phyloP scores from a whole-genome alignment of 35 echinoderm and acorn worm genomes.

The Amphiura filiformis region DNA sequence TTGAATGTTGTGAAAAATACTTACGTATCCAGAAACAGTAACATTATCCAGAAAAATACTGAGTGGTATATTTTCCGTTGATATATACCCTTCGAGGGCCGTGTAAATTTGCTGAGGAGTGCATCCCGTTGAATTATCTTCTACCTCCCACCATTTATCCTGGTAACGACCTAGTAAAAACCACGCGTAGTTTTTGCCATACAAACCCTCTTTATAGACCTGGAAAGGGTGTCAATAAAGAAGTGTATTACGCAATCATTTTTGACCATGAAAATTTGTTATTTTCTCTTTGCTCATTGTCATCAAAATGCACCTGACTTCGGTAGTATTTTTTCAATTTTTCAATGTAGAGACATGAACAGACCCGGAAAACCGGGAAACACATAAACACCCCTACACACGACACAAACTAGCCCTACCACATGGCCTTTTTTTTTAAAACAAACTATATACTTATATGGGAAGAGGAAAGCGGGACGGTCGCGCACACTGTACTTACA shows the following conservation, averaged over 20 bases:
- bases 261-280: background rate
- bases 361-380: too few species aligned
- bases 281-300: background rate
- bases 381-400: background rate
- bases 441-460: too few species aligned
- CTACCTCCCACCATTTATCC: conserved; percentile 50
- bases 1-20: too few species aligned
- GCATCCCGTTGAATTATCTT: conserved; percentile 29
- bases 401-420: background rate
- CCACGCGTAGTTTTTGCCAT: conserved; percentile 80
- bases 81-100: conserved; percentile 64
- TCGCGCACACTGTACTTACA: too few species aligned
- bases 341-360: too few species aligned
- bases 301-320: background rate
- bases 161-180: conserved; percentile 56
- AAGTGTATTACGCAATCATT: background rate
- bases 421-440: too few species aligned
- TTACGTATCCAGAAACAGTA: conserved; percentile 60
- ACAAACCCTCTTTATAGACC: conserved; percentile 54
- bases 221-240: background rate
- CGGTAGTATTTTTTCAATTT: too few species aligned
- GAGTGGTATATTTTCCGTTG: conserved; percentile 53
- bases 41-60: conserved; percentile 32
- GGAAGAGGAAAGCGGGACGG: too few species aligned
- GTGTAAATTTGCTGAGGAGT: conserved; percentile 38